Evolutionary conservation across 2,113 vertebrate species (phyloP).

Genomic region (Zosterops hypoxanthus): DNA sequence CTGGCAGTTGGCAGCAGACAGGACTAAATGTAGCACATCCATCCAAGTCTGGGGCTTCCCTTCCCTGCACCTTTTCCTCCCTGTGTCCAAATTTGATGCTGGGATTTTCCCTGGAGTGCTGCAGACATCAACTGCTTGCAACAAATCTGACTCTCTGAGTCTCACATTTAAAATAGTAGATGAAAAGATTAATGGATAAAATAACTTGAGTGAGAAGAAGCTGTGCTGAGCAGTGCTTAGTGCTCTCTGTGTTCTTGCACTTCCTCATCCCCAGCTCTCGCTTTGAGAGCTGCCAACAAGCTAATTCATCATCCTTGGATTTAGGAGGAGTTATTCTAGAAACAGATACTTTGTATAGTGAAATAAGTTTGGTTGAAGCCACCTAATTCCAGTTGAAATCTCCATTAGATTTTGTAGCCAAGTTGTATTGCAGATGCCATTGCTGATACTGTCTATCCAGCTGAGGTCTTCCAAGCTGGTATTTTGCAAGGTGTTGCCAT

Average conservation of each 20-base stretch:
- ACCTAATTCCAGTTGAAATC: background rate
- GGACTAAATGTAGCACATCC: background rate
- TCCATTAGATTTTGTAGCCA: background rate
- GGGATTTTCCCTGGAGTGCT: background rate
- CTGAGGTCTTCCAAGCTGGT: background rate
- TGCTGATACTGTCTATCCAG: background rate
- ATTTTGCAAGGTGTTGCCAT: background rate
- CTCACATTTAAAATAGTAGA: background rate
- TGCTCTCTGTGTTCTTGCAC: background rate
- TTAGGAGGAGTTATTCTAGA: background rate
- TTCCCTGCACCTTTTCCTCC: background rate
- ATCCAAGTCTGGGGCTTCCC: background rate
- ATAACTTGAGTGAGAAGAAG: background rate
- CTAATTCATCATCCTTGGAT: background rate
- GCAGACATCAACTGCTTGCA: background rate
- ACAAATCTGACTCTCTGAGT: background rate
- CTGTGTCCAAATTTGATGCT: too few species aligned
- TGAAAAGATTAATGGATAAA: background rate
- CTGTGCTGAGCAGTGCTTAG: background rate
- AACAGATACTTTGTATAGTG: background rate
- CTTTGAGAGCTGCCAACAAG: background rate
- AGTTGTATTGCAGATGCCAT: background rate
- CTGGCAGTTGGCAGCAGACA: background rate
- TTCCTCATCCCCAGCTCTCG: background rate
- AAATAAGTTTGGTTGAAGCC: background rate